Base-by-base conservation (phyloP, 1,140 invertebrate species). In the Eufriesea mexicana region DNA sequence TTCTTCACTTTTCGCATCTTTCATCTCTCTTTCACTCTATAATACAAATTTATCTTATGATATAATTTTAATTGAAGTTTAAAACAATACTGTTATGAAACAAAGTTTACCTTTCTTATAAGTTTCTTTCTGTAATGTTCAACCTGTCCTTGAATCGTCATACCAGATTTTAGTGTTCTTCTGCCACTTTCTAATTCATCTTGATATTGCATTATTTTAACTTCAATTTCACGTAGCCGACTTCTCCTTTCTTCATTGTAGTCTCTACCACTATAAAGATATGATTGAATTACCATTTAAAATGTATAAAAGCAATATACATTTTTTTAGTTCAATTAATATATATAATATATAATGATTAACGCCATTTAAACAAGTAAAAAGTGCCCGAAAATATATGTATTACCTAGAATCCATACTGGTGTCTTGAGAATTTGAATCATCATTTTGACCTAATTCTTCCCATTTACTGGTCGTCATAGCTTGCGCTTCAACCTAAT, bases 131-230 rank as follows among this genome's bases (percentile, higher is more conserved):
- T 95, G 92, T 99, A 99, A 94, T 98, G 97, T 92, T 98, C 97
- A 0, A 99, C 97, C 95, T 99, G 98, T 90, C 97, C 96, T 73
- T 95, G 92, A 83, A 98, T 95, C 20, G 96, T 96, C 96, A 98
- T 97, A 12, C 96, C 97, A 35, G 96, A 93, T 94, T 98, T 98
- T 4, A 98, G 91, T 59, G 95, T 95, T 79, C 97, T 95, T 90
- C 96, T 96, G 6, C 98, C 98, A 25, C 96, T 97, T 94, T 99
- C 98, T 66, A 99, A 93, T 94, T 99, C 98, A 95, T 99, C 98
- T 95, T 99, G 98, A 95, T 99, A 99, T 91, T 98, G 97, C 94
- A 99, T 96, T 23, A 98, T 98, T 95, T 98, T 98, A 64, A 99
- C 95, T 95, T 99, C 98, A 88, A 99, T 98, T 93, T 99, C 98